Percentiles rank a stretch among this genome's conserved stretches.
phyloP scores from a whole-genome alignment of 2,797 vertebrate species.

The Lutjanus argentimaculatus region DNA sequence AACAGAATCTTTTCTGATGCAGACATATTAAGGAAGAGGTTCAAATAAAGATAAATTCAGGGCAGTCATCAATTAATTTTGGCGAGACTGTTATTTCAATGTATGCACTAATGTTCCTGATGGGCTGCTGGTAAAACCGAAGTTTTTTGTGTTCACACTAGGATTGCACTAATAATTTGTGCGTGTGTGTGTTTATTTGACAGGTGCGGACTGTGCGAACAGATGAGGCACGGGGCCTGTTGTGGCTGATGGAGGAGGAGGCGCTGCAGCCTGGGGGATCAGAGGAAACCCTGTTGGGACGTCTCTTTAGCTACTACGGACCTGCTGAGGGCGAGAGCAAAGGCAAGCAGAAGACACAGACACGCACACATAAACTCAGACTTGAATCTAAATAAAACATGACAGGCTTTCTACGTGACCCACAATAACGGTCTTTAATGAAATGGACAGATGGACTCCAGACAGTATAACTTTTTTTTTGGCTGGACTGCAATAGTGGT shows the following conservation, averaged over 20 bases:
- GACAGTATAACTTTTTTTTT: no score
- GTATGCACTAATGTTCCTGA: neutral
- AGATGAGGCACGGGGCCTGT: constrained; percentile 94
- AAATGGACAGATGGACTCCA: neutral
- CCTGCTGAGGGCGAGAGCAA: constrained; percentile 92
- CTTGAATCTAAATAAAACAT: neutral
- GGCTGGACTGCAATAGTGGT: no score
- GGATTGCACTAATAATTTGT: neutral
- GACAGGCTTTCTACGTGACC: neutral
- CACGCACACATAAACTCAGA: neutral
- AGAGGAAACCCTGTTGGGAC: constrained; percentile 91
- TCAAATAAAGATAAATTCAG: constrained; percentile 1
- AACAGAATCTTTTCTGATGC: constrained; percentile 1
- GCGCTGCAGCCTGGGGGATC: constrained; percentile 90
- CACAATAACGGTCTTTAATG: neutral
- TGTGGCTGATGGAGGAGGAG: constrained; percentile 98
- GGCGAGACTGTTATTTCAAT: neutral
- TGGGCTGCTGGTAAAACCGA: constrained; percentile 22
- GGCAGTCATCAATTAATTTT: neutral
- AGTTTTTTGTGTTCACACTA: constrained; percentile 1
- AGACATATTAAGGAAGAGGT: neutral
- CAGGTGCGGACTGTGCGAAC: constrained; percentile 92
- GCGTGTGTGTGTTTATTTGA: constrained; percentile 39
- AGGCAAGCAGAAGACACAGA: constrained; percentile 79
- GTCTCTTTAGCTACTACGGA: constrained; percentile 95